phyloP scores from a whole-genome alignment of 2,888 invertebrate genomes.

The Drosophila koepferae region DNA sequence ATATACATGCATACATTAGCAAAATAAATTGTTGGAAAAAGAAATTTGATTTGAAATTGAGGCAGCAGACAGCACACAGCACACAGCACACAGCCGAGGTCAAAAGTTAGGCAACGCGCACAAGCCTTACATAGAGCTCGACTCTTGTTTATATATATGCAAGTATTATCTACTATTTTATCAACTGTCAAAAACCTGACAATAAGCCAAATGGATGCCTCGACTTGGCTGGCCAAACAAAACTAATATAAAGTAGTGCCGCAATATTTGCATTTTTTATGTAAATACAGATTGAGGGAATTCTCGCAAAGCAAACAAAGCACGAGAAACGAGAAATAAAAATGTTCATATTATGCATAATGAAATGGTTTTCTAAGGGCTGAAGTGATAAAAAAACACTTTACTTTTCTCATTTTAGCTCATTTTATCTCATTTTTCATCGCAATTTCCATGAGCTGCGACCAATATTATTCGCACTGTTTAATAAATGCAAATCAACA shows the following conservation, averaged over 20 bases:
- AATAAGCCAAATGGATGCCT: slow-evolving; percentile 63
- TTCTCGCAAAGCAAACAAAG: slow-evolving; percentile 7
- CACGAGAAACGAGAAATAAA: background rate
- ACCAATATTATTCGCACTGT: slow-evolving; percentile 25
- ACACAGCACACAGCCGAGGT: slow-evolving; percentile 13
- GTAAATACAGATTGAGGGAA: slow-evolving; percentile 40
- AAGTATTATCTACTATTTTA: slow-evolving; percentile 39
- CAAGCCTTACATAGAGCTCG: slow-evolving; percentile 1
- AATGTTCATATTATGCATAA: slow-evolving; percentile 62
- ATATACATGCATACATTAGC: slow-evolving; percentile 17
- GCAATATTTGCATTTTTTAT: slow-evolving; percentile 59
- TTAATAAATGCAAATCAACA: slow-evolving; percentile 43
- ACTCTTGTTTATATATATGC: slow-evolving; percentile 2
- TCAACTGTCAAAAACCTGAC: slow-evolving; percentile 58
- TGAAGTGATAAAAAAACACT: slow-evolving; percentile 52
- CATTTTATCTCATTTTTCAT: slow-evolving; percentile 11
- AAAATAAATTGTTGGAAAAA: slow-evolving; percentile 45
- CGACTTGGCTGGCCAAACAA: slow-evolving; percentile 29
- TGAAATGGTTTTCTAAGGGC: slow-evolving; percentile 60
- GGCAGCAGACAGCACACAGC: slow-evolving; percentile 19
- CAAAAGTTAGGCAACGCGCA: slow-evolving; percentile 15
- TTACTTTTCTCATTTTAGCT: slow-evolving; percentile 36
- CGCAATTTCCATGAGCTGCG: slow-evolving; percentile 19
- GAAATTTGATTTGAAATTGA: slow-evolving; percentile 67
- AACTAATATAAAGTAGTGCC: slow-evolving; percentile 21